phyloP scores from a whole-genome alignment of 53 echinoderm and acorn worm species.

The Astropecten irregularis region DNA sequence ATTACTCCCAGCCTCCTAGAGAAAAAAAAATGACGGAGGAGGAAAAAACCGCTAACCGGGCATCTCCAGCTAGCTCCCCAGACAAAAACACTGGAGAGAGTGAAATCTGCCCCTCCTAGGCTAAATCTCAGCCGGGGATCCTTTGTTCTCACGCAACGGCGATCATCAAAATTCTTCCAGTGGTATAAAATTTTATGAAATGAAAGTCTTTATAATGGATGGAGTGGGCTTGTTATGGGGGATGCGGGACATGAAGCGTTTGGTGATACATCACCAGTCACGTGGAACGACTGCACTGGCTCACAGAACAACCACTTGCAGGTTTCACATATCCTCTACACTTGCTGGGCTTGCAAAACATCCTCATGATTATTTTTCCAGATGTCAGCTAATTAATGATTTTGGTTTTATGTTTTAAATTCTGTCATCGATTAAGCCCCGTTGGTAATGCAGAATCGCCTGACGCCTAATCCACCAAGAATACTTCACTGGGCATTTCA shows the following conservation, averaged over 20 bases:
- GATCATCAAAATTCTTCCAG: constrained; percentile 70
- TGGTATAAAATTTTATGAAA: constrained; percentile 71
- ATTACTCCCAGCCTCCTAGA: background rate
- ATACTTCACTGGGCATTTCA: no score
- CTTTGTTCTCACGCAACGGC: constrained; percentile 53
- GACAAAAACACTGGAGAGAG: background rate
- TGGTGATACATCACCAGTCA: constrained; percentile 29
- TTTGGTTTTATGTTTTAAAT: no score
- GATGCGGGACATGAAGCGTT: background rate
- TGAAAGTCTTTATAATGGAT: constrained; percentile 35
- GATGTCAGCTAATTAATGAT: background rate
- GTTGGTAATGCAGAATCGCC: no score
- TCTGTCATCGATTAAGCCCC: no score
- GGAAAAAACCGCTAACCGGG: background rate
- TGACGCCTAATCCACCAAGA: no score
- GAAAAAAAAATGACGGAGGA: background rate
- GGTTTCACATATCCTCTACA: background rate
- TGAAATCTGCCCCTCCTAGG: constrained; percentile 21
- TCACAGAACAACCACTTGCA: no score
- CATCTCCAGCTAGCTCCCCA: no score
- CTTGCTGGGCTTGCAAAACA: constrained; percentile 28
- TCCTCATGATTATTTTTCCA: constrained; percentile 34
- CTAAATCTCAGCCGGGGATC: constrained; percentile 43
- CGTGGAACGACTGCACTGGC: background rate
- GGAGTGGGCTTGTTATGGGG: constrained; percentile 39